Evolutionary conservation across 2,113 vertebrate species (phyloP).

Genomic region (Erpornis zantholeuca): DNA sequence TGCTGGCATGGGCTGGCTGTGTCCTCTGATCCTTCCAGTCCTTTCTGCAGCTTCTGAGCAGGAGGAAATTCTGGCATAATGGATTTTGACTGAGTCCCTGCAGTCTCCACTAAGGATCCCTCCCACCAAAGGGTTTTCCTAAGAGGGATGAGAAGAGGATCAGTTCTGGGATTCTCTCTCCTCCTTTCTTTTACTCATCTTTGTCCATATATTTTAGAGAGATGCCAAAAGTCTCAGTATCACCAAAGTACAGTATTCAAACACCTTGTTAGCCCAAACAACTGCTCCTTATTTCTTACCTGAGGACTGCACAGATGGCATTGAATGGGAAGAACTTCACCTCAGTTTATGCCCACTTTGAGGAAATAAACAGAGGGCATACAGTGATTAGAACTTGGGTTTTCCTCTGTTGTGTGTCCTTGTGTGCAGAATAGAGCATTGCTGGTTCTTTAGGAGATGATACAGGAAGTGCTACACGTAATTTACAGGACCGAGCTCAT

Average conservation of each 20-base stretch:
- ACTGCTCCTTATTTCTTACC: not conserved
- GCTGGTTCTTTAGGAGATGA: not conserved
- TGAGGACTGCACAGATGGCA: not conserved
- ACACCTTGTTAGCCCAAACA: not conserved
- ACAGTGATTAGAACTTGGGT: not conserved
- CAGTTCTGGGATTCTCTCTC: not conserved
- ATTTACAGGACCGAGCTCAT: not conserved
- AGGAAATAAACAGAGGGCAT: not conserved
- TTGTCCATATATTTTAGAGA: not conserved
- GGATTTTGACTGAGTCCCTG: not conserved
- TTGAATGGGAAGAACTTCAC: not conserved
- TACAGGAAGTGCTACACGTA: not conserved
- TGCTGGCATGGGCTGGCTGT: not conserved
- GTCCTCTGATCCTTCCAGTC: not conserved
- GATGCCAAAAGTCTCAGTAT: not conserved
- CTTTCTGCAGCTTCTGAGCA: not conserved
- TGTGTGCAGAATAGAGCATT: not conserved
- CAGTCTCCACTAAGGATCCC: fast-evolving
- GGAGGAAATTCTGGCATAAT: not conserved
- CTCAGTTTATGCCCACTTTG: not conserved
- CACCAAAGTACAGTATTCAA: not conserved
- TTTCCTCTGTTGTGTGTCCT: not conserved
- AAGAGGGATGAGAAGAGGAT: not conserved
- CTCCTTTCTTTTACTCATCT: not conserved
- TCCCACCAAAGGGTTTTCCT: not conserved